Evolutionary conservation across 2,113 vertebrate species (phyloP), one percentile per base, ranked within the genome.

Genomic region (Pseudonaja textilis): DNA sequence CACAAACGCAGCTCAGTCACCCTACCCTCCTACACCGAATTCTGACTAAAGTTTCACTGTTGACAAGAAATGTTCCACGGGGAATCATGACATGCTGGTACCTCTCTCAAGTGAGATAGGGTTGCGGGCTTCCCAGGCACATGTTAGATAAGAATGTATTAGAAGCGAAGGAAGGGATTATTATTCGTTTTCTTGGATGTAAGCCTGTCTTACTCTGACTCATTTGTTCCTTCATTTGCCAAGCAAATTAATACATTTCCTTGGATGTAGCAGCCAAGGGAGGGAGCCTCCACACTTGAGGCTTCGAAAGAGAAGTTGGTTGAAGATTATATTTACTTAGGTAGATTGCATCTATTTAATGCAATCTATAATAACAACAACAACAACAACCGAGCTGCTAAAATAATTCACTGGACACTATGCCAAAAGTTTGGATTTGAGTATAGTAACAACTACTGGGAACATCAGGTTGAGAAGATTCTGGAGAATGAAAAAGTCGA

Each of bases 1-100:
- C 29, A 16, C 23, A 42, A 54, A 29, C 8, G 5, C 34, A 81
- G 50, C 59, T 69, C 50, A 39, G 10, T 29, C 39, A 39, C 47
- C 87, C 16, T 22, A 54, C 57, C 50, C 57, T 64, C 7, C 86
- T 54, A 55, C 47, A 29, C 47, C 1, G 7, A 88, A n/a, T 20
- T 88, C n/a, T 55, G n/a, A 88, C 59, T 47, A n/a, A 91, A 45
- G 81, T 91, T 57, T 91, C 39, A n/a, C 14, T 69, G 91, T 54
- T 52, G n/a, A 42, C 88, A n/a, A 88, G n/a, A 88, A 8, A 88
- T 88, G 20, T 88, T n/a, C 59, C 57, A 69, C 29, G 0, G 50
- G 20, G 11, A 23, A 74, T 18, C n/a, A 56, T 39, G 29, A 87
- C 86, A 64, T 88, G 85, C 57, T 88, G 57, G 45, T 88, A 88